Percentiles rank a stretch among this genome's conserved stretches.
Conservation (phyloP, 2,113 vertebrate genomes). For the Condylura cristata region DNA sequence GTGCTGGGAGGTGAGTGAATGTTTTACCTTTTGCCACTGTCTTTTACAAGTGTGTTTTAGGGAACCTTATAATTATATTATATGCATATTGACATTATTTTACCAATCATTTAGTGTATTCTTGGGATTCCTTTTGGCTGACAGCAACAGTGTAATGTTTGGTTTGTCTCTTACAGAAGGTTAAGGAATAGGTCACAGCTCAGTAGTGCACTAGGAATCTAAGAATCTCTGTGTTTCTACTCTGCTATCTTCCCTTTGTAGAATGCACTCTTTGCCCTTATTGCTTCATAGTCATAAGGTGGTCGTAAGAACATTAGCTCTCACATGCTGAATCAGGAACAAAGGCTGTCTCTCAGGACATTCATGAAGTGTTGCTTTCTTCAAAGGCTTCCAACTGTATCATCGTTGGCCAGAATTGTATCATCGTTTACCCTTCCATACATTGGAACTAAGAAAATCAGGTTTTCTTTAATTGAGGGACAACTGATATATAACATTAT, state of each 20-base stretch:
- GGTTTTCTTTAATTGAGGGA: neutral
- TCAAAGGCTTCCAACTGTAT: neutral
- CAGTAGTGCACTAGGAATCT: neutral
- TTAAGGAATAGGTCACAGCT: too few species aligned
- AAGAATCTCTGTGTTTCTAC: accelerated
- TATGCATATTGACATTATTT: neutral
- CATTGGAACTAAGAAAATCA: neutral
- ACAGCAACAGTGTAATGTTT: neutral
- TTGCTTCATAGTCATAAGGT: neutral
- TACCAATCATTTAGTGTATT: neutral
- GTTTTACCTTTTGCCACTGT: neutral
- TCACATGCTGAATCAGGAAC: neutral
- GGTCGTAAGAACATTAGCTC: neutral
- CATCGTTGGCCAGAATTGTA: neutral
- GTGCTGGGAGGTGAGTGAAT: neutral
- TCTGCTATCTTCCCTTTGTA: accelerated
- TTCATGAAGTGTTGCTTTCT: neutral
- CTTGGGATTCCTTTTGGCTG: neutral
- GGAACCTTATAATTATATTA: neutral
- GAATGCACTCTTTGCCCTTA: neutral
- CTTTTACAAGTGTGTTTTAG: neutral
- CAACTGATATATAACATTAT: neutral
- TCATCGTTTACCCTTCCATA: neutral
- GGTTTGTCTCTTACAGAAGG: neutral
- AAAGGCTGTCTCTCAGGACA: neutral